phyloP scores from a whole-genome alignment of 2,113 vertebrate species.

The Stercorarius parasiticus region DNA sequence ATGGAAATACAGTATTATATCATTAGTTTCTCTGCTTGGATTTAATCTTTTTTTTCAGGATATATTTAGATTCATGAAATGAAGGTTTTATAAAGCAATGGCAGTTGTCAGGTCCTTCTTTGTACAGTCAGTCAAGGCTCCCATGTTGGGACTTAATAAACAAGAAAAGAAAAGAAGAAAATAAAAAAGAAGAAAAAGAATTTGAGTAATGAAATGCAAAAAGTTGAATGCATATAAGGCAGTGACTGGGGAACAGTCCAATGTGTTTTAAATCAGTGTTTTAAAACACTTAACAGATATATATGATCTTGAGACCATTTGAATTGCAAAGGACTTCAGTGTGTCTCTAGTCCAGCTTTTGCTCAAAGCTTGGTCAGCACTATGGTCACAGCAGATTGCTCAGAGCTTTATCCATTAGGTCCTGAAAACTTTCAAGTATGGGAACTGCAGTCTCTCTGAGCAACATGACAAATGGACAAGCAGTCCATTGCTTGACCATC shows the following conservation, averaged over 20 bases:
- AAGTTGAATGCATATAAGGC: background rate
- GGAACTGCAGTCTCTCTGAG: background rate
- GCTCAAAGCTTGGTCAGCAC: background rate
- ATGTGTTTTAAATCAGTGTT: background rate
- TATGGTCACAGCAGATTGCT: background rate
- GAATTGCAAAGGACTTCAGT: background rate
- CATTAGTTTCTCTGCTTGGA: background rate
- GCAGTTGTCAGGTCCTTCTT: background rate
- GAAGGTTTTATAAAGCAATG: background rate
- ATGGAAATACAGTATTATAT: background rate
- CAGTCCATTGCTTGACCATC: background rate
- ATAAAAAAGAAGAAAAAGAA: background rate
- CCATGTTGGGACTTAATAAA: background rate
- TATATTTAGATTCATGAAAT: background rate
- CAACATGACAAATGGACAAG: background rate
- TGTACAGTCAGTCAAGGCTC: background rate
- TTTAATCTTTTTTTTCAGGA: background rate
- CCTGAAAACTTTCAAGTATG: background rate
- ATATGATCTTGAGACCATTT: background rate
- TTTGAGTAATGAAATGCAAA: background rate
- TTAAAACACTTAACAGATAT: background rate
- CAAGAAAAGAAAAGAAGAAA: background rate
- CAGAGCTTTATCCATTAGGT: background rate
- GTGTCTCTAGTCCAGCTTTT: background rate
- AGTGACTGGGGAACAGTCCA: background rate